These are phyloP conservation scores for Drosophila oshimai DNA, from an alignment of 1,140 invertebrate genomes.

Conservation along the genomic window DNA sequence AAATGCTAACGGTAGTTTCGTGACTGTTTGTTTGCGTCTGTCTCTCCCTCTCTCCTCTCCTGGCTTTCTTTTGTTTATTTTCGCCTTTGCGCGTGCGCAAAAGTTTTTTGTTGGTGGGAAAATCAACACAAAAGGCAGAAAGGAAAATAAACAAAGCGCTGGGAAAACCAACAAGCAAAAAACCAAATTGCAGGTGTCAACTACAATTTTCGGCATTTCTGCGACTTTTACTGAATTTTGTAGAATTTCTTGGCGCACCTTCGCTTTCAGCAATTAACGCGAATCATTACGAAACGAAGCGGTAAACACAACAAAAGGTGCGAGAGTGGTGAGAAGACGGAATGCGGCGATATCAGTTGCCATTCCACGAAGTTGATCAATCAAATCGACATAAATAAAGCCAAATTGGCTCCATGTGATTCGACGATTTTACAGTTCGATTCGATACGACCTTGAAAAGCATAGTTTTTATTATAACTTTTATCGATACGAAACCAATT, in stretches of 20 bases:
- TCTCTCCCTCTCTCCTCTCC: not conserved
- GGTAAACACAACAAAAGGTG: constrained; percentile 27
- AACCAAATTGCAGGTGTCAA: constrained; percentile 58
- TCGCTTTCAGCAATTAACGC: constrained; percentile 49
- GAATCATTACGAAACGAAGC: constrained; percentile 42
- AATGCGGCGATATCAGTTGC: constrained; percentile 18
- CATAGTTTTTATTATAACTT: constrained; percentile 26
- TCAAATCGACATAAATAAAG: constrained; percentile 25
- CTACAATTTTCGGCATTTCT: constrained; percentile 3
- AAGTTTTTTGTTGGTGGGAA: constrained; percentile 28
- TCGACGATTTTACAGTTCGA: constrained; percentile 30
- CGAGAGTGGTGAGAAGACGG: constrained; percentile 20
- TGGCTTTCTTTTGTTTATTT: constrained; percentile 22
- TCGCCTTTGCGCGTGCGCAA: constrained; percentile 53
- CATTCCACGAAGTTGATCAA: constrained; percentile 20
- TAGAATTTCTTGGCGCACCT: constrained; percentile 35
- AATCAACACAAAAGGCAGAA: constrained; percentile 1
- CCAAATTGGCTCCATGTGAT: constrained; percentile 49
- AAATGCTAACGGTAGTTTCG: constrained; percentile 66
- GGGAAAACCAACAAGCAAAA: not conserved
- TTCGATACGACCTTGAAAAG: constrained; percentile 20
- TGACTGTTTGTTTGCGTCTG: constrained; percentile 11
- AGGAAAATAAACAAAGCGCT: constrained; percentile 6
- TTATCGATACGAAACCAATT: constrained; percentile 25
- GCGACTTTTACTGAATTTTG: constrained; percentile 7